Conservation (phyloP, 2,113 vertebrate genomes). For the Cyanoderma ruficeps region DNA sequence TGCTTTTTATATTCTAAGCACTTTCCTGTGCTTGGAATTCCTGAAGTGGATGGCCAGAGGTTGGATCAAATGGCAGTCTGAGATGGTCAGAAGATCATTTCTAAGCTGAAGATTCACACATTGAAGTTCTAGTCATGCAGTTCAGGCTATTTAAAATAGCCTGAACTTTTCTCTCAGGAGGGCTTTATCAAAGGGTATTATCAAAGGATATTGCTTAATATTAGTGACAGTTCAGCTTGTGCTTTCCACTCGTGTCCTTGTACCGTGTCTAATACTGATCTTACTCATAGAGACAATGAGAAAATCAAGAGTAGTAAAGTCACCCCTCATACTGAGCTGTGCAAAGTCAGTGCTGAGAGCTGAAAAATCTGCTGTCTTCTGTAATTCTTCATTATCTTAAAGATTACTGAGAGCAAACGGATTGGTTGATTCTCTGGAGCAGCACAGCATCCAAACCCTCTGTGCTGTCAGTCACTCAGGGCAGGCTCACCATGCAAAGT, state of each 20-base stretch:
- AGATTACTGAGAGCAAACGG: not conserved
- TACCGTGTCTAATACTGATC: accelerated
- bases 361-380: not conserved
- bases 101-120: not conserved
- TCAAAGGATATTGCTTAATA: not conserved
- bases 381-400: not conserved
- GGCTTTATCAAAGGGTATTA: not conserved
- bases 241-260: not conserved
- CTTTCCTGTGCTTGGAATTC: not conserved
- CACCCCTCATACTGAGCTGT: not conserved
- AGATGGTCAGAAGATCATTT: not conserved
- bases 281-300: not conserved
- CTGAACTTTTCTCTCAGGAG: not conserved
- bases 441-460: not conserved
- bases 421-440: not conserved
- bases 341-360: not conserved
- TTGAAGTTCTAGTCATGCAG: not conserved
- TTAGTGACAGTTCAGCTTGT: not conserved
- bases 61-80: not conserved
- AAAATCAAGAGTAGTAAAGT: not conserved
- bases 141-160: not conserved
- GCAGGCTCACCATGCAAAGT: not conserved
- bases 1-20: not conserved
- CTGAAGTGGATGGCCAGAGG: not conserved
- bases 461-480: not conserved